Evolutionary conservation across 2,888 invertebrate genomes (phyloP).

Genomic region (Colostygia pectinataria): DNA sequence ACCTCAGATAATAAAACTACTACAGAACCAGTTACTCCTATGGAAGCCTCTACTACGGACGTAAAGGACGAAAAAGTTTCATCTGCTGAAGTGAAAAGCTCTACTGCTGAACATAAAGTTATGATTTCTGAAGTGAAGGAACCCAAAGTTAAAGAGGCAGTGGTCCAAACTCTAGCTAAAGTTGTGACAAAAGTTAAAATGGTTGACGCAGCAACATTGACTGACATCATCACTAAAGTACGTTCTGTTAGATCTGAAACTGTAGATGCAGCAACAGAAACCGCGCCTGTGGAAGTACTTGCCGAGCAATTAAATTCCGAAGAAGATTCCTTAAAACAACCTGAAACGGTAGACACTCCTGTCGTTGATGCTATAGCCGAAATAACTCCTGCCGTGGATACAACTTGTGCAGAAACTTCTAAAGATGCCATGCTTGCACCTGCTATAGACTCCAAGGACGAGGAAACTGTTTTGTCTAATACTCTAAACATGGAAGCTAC

Average conservation of each 20-base stretch:
- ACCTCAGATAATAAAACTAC: not conserved
- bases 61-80: not conserved
- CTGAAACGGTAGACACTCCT: not conserved
- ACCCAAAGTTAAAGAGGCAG: slow-evolving; percentile 1
- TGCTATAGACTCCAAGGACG: not conserved
- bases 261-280: slow-evolving; percentile 19
- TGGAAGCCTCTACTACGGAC: not conserved
- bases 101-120: not conserved
- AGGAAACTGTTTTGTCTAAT: not conserved
- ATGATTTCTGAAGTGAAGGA: not conserved
- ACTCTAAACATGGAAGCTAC: not conserved
- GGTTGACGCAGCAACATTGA: slow-evolving; percentile 21
- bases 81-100: not conserved
- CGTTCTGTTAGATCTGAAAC: not conserved
- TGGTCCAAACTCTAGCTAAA: not conserved
- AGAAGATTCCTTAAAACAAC: not conserved
- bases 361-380: slow-evolving; percentile 2
- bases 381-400: slow-evolving; percentile 1
- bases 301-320: not conserved
- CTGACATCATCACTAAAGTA: not conserved
- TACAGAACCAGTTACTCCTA: not conserved
- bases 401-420: not conserved
- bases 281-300: not conserved
- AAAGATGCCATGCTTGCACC: slow-evolving; percentile 9
- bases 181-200: slow-evolving; percentile 12